phyloP scores from a whole-genome alignment of 23 tunicate species.

The Halocynthia aurantium region DNA sequence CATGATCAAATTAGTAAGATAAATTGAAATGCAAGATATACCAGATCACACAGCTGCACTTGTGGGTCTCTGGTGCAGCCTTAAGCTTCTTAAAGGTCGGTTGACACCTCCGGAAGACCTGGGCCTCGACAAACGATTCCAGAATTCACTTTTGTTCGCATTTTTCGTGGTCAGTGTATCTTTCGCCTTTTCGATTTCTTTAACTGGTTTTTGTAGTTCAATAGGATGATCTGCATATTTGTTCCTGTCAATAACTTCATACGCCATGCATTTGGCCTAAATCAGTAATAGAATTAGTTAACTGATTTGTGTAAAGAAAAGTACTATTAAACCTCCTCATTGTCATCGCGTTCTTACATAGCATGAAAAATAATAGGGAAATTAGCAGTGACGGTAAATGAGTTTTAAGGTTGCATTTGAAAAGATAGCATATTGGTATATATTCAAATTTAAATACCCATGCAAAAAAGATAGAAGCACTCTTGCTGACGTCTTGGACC shows the following conservation, averaged over 20 bases:
- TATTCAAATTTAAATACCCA: constrained; percentile 43
- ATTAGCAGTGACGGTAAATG: too few relatives aligned
- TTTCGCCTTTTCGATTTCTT: neutral
- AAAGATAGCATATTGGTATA: too few relatives aligned
- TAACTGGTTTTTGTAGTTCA: constrained; percentile 2
- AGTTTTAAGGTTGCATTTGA: too few relatives aligned
- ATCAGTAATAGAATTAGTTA: too few relatives aligned
- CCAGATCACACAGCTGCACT: constrained; percentile 5
- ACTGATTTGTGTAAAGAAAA: too few relatives aligned
- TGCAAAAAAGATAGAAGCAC: constrained; percentile 66
- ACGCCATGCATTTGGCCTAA: constrained; percentile 48
- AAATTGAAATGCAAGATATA: neutral
- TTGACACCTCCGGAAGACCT: constrained; percentile 1
- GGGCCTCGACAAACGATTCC: constrained; percentile 36
- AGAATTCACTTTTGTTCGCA: constrained; percentile 26
- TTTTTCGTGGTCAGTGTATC: constrained; percentile 5
- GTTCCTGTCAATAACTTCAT: constrained; percentile 37
- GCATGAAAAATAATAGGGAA: too few relatives aligned
- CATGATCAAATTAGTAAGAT: neutral
- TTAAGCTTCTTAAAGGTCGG: neutral
- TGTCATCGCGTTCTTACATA: too few relatives aligned
- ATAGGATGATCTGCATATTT: neutral
- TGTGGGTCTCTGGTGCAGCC: constrained; percentile 4
- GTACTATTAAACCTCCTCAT: too few relatives aligned
- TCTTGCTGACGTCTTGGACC: constrained; percentile 47